Base-by-base conservation (phyloP, 1,140 invertebrate species). In the Phymorhynchus buccinoides region DNA sequence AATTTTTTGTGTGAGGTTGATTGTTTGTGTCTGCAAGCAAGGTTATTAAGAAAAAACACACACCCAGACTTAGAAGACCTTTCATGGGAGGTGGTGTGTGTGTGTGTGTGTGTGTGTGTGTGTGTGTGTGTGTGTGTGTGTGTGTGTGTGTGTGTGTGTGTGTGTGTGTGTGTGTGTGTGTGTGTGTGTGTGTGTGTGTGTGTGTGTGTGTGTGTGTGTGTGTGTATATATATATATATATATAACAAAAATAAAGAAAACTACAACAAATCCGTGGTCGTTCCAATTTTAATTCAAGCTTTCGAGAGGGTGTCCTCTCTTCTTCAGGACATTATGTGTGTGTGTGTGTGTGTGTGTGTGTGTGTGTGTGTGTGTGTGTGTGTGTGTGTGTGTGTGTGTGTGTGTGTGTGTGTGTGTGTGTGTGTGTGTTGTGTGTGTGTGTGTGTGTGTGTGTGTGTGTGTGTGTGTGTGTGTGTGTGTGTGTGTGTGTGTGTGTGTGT, bases 131-230 rank as follows among this genome's bases (percentile, higher is more conserved):
- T 77, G 12, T 42, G 39, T 37, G 73, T 37, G 73, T 77, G 39
- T 77, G 32, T 30, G 39, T 37, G 73, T 18, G 73, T 77, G 39
- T 77, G 32, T 42, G 39, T 77, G 73, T 37, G 73, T 77, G 39
- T 77, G 32, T 42, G 39, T 77, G 73, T 37, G 73, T 77, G 39
- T 77, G 32, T 42, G 39, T 77, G 73, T 37, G 73, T 77, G 39
- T 77, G 32, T 42, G 39, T 77, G 73, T 37, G 73, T 77, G 39
- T 77, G 32, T 42, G 39, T 77, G 73, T 37, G 73, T 37, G 39
- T 37, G 32, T 27, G 39, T 37, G 73, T 4, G 32, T 77, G 39
- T 77, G 32, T 42, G 7, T 77, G 73, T 37, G 14, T 37, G 39
- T 77, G 4, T 42, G 39, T 77, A 30, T 37, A 30, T 37, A 37